Percentiles rank a stretch among this genome's conserved stretches.
These are phyloP conservation scores for Tapera naevia DNA, from an alignment of 2,797 vertebrate genomes.

Conservation along the genomic window DNA sequence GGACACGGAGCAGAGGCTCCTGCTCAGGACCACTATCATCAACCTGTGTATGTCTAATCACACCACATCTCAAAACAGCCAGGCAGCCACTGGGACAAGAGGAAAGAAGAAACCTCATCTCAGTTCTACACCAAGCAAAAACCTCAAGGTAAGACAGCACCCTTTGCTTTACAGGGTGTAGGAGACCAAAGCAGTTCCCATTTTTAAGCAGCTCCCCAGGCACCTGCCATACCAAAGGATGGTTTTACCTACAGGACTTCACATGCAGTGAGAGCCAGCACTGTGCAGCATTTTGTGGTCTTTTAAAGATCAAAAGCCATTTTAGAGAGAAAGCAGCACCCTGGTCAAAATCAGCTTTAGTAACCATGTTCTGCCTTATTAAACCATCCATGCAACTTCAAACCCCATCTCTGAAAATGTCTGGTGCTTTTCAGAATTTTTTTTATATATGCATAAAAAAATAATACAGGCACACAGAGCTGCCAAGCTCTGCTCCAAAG, in stretches of 20 bases:
- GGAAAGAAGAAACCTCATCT: not conserved
- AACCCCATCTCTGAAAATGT: not conserved
- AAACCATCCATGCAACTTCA: constrained; percentile 13
- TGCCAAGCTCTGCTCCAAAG: not conserved
- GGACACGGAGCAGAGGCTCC: not conserved
- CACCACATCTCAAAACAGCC: not conserved
- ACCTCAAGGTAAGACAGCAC: not conserved
- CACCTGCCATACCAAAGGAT: not conserved
- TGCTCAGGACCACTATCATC: not conserved
- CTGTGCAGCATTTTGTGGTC: not conserved
- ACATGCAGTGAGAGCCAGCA: not conserved
- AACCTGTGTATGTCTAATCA: not conserved
- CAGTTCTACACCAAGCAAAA: not conserved
- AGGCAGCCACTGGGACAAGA: not conserved
- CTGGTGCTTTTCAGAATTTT: not conserved
- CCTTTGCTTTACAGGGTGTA: not conserved
- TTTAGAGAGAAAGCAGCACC: constrained; percentile 1
- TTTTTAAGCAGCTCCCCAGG: not conserved
- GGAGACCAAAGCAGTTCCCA: not conserved
- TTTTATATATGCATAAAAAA: not conserved
- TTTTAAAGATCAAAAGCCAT: constrained; percentile 42
- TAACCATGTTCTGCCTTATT: constrained; percentile 22
- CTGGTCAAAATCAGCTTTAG: not conserved
- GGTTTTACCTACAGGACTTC: not conserved
- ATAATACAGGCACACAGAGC: not conserved